Evolutionary conservation across 2,797 vertebrate species (phyloP).

Genomic region (Chaetophractus vellerosus): DNA sequence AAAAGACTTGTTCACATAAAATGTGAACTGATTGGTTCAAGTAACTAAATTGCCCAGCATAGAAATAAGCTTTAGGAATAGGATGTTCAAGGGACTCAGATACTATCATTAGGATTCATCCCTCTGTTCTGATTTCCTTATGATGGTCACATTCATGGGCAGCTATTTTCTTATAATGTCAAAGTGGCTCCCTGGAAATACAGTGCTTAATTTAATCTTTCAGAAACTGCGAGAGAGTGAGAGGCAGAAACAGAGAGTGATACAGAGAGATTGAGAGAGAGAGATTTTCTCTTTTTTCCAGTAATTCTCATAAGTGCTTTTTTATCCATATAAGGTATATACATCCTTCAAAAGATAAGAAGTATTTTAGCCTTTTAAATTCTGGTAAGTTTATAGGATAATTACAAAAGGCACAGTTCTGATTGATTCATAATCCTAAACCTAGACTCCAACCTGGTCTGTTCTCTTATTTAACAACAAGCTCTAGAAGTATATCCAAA

Average conservation of each 20-base stretch:
- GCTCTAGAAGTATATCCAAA: not conserved
- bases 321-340: not conserved
- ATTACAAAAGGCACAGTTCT: not conserved
- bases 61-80: not conserved
- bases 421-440: not conserved
- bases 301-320: not conserved
- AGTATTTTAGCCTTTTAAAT: not conserved
- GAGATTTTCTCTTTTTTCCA: not conserved
- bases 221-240: not conserved
- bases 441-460: not conserved
- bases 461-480: not conserved
- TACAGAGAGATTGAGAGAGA: not conserved
- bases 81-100: not conserved
- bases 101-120: not conserved
- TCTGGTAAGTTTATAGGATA: not conserved
- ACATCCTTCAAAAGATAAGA: not conserved
- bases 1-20: not conserved
- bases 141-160: not conserved
- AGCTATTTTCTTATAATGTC: not conserved
- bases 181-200: not conserved
- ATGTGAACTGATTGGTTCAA: not conserved
- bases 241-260: not conserved
- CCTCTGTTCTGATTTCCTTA: not conserved
- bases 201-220: not conserved
- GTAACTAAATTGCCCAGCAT: not conserved